Evolutionary conservation across 2,113 vertebrate species (phyloP).

Genomic region (Astatotilapia flaviijosephi): DNA sequence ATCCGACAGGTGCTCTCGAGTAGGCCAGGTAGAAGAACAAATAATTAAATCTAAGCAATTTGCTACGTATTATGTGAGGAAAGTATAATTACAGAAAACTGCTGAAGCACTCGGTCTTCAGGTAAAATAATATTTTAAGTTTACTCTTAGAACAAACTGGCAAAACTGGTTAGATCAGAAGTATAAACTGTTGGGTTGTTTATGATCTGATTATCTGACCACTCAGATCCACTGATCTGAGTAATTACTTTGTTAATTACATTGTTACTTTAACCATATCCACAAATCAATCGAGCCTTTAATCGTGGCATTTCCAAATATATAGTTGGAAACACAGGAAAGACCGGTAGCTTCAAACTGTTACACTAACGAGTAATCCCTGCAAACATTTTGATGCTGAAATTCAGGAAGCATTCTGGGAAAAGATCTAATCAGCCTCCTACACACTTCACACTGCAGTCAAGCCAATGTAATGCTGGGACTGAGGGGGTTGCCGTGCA

Average conservation of each 20-base stretch:
- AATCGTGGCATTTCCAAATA: not conserved
- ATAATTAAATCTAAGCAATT: not conserved
- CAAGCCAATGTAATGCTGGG: not conserved
- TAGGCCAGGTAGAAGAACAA: not conserved
- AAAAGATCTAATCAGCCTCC: constrained; percentile 49
- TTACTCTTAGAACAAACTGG: not conserved
- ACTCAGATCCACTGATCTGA: not conserved
- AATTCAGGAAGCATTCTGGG: not conserved
- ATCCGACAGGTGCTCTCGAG: not conserved
- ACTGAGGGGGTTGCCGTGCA: constrained; percentile 7
- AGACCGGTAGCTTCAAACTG: not conserved
- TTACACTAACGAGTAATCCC: not conserved
- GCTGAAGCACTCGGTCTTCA: not conserved
- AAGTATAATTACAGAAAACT: not conserved
- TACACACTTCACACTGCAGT: constrained; percentile 37
- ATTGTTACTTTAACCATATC: not conserved
- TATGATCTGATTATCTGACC: not conserved
- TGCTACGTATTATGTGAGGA: not conserved
- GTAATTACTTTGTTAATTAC: not conserved
- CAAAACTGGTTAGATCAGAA: not conserved
- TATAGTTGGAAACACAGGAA: not conserved
- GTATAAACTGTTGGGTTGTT: not conserved
- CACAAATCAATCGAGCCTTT: not conserved
- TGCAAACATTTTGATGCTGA: not conserved
- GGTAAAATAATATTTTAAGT: not conserved